These are phyloP conservation scores for Platysternon megacephalum DNA, from an alignment of 2,113 vertebrate genomes.

Conservation along the genomic window DNA sequence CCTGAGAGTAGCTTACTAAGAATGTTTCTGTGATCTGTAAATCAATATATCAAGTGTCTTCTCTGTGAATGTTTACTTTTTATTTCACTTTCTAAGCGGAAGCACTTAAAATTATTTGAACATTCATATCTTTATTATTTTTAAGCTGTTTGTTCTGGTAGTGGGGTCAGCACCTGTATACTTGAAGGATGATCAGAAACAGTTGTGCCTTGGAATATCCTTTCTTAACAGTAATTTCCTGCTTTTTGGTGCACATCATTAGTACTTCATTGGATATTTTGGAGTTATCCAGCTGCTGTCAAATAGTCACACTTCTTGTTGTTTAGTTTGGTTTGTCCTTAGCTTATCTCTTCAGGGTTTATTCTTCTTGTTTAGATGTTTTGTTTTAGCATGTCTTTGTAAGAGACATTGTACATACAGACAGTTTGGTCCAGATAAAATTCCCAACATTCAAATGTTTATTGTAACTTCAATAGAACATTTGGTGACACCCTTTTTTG, in stretches of 20 bases:
- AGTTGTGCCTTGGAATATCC: not conserved
- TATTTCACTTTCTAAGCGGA: slow-evolving; percentile 31
- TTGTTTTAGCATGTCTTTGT: not conserved
- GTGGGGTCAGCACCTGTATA: not conserved
- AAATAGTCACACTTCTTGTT: not conserved
- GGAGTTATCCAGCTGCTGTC: not conserved
- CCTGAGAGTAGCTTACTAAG: slow-evolving; percentile 28
- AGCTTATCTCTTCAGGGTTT: not conserved
- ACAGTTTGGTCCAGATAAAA: not conserved
- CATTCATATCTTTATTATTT: not conserved
- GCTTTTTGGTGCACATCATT: not conserved
- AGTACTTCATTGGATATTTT: not conserved
- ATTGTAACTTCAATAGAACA: not conserved
- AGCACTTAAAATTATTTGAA: slow-evolving; percentile 12
- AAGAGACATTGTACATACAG: not conserved
- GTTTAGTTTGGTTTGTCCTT: not conserved
- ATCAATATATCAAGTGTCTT: not conserved
- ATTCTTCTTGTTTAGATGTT: not conserved
- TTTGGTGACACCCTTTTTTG: not conserved
- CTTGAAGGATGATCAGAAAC: not conserved
- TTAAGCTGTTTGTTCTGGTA: not conserved
- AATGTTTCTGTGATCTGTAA: slow-evolving; percentile 25
- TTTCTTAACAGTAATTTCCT: not conserved
- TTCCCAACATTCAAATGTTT: not conserved
- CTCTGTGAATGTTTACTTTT: not conserved